Conservation (phyloP, 2,797 vertebrate genomes). For the Nyctibius grandis region DNA sequence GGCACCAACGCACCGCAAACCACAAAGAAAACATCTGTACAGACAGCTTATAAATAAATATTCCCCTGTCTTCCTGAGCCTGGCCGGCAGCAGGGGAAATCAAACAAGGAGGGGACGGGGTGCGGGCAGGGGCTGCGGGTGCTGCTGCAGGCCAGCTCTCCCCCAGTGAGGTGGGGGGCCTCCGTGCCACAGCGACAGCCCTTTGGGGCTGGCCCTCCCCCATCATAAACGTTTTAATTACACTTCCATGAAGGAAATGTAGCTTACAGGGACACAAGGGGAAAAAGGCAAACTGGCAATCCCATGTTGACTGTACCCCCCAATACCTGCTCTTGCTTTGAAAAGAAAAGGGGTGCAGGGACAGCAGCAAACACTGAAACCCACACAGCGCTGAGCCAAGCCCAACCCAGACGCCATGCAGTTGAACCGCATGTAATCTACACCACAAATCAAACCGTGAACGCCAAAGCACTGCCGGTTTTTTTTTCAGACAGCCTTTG, state of each 20-base stretch:
- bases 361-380: background rate
- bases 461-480: background rate
- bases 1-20: constrained; percentile 74
- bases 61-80: background rate
- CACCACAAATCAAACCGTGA: background rate
- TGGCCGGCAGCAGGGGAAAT: background rate
- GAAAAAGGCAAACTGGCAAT: background rate
- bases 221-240: background rate
- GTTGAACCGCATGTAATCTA: background rate
- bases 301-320: background rate
- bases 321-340: background rate
- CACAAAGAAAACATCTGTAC: constrained; percentile 54
- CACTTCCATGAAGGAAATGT: background rate
- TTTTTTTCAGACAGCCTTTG: background rate
- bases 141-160: background rate
- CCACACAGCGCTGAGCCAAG: accelerated
- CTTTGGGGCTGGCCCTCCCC: background rate
- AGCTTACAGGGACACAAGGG: background rate
- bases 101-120: background rate
- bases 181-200: background rate
- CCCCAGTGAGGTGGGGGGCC: background rate
- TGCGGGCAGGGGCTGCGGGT: accelerated
- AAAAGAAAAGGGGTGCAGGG: background rate
- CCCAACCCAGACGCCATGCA: background rate
- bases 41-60: constrained; percentile 59